Conservation (phyloP, 1,140 invertebrate species). For the Sycophila sp. region DNA sequence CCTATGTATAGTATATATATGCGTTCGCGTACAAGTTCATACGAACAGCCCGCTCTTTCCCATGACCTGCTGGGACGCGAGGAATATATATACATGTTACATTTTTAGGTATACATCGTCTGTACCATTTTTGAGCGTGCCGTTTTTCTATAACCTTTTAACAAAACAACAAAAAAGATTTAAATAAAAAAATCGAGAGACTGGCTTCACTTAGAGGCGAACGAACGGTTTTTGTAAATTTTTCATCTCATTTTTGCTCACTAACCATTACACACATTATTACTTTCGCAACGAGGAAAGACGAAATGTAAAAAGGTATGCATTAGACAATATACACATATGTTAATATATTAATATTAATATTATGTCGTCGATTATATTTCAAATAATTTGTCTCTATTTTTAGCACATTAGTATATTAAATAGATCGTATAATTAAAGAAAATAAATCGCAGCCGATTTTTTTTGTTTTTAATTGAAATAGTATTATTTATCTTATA, state of each 20-base stretch:
- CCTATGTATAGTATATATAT: slow-evolving; percentile 22
- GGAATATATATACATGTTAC: slow-evolving; percentile 8
- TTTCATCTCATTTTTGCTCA: slow-evolving; percentile 29
- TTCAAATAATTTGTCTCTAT: slow-evolving; percentile 32
- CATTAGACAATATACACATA: slow-evolving; percentile 20
- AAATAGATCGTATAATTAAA: slow-evolving; percentile 8
- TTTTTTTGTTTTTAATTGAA: slow-evolving; percentile 29
- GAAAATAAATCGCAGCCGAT: background rate
- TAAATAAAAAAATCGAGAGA: slow-evolving; percentile 24
- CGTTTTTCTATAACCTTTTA: slow-evolving; percentile 38
- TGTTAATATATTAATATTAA: too few relatives aligned
- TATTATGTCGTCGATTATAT: slow-evolving; percentile 26
- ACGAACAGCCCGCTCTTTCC: background rate
- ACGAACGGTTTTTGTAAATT: slow-evolving; percentile 30
- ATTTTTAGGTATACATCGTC: background rate
- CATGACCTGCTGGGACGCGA: background rate
- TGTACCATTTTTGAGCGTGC: slow-evolving; percentile 27
- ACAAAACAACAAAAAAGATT: slow-evolving; percentile 16
- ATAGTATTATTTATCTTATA: slow-evolving; percentile 38
- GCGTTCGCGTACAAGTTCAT: background rate
- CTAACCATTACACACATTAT: slow-evolving; percentile 31
- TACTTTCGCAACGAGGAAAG: background rate
- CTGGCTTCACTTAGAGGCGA: slow-evolving; percentile 26
- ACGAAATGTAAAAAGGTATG: slow-evolving; percentile 30
- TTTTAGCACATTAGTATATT: slow-evolving; percentile 19